Evolutionary conservation across 2,888 invertebrate species (phyloP).

Genomic region (Chrysodeixis includens): DNA sequence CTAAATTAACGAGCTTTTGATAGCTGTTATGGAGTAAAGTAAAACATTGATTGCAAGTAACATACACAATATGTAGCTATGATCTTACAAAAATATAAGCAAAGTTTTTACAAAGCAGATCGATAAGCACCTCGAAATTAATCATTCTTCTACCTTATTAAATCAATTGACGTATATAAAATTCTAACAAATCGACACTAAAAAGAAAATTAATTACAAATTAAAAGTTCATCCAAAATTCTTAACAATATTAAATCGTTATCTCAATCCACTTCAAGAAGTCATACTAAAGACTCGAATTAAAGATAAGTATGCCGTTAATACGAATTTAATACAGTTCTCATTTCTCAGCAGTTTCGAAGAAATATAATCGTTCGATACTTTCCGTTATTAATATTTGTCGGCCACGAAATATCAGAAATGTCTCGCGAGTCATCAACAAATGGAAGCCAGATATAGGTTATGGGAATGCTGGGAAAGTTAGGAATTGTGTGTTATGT

Average conservation of each 20-base stretch:
- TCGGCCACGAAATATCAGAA: slow-evolving; percentile 46
- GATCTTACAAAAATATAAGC: too few relatives aligned
- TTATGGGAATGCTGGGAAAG: too few relatives aligned
- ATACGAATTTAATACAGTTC: slow-evolving; percentile 28
- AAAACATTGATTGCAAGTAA: too few relatives aligned
- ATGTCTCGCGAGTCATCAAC: slow-evolving; percentile 55
- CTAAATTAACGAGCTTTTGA: too few relatives aligned
- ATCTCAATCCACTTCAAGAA: slow-evolving; percentile 15
- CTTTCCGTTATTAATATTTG: slow-evolving; percentile 33
- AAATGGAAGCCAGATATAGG: slow-evolving; percentile 47
- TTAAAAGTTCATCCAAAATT: neutral
- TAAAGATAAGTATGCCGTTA: slow-evolving; percentile 29
- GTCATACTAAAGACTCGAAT: slow-evolving; percentile 24
- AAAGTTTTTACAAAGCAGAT: too few relatives aligned
- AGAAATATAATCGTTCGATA: slow-evolving; percentile 15
- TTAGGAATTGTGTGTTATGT: too few relatives aligned
- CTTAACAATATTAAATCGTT: slow-evolving; percentile 12
- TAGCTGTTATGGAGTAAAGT: too few relatives aligned
- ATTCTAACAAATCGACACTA: neutral
- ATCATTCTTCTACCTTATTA: too few relatives aligned
- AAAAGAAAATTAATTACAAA: neutral
- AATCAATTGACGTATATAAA: too few relatives aligned
- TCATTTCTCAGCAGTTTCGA: slow-evolving; percentile 34
- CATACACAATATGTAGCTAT: too few relatives aligned
- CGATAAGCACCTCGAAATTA: too few relatives aligned